Evolutionary conservation across 2,888 invertebrate genomes (phyloP), one percentile per base, ranked within the genome.

Genomic region (Catocala sponsa): DNA sequence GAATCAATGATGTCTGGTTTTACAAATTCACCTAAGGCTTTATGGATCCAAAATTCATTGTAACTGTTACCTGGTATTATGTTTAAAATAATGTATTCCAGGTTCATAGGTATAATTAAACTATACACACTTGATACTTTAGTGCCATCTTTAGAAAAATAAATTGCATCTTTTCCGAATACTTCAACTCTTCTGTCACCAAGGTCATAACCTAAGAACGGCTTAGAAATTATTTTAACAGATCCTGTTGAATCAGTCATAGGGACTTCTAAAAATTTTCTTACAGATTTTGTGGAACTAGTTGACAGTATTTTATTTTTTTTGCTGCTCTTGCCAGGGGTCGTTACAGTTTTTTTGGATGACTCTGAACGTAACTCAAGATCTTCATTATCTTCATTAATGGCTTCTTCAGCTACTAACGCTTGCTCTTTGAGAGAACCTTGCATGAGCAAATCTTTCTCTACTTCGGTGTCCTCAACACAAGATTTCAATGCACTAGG

Each of bases 1-100:
- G 67, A 67, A 59, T 89, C 85, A 48, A 63, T 60, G 41, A 83
- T 65, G 32, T 88, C 79, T 15, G 79, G 67, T 44, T 79, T 64
- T 0, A 85, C 63, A 49, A 53, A 44, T 58, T 89, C 88, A 7
- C 89, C 89, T 63, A 93, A 73, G 44, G 85, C 85, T 79, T 81
- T 90, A 58, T 93, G 90, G 46, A 94, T 61, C 90, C 90, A 92
- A 82, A 94, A 87, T 72, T 89, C 85, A 75, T 87, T 91, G n/a
- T 65, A 71, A 51, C 79, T 76, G 66, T 91, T 89, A 35, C 92
- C 92, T 0, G 89, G 88, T 47, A 82, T 68, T 51, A 92, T 74
- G 68, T 85, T 90, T 61, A 94, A 76, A 63, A 78, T 78, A 43
- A 92, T 83, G 59, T 86, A 88, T 78, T 94, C 94, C 10, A 85